Evolutionary conservation across 2,888 invertebrate species (phyloP), one percentile per base, ranked within the genome.

Genomic region (Tipula helvola): DNA sequence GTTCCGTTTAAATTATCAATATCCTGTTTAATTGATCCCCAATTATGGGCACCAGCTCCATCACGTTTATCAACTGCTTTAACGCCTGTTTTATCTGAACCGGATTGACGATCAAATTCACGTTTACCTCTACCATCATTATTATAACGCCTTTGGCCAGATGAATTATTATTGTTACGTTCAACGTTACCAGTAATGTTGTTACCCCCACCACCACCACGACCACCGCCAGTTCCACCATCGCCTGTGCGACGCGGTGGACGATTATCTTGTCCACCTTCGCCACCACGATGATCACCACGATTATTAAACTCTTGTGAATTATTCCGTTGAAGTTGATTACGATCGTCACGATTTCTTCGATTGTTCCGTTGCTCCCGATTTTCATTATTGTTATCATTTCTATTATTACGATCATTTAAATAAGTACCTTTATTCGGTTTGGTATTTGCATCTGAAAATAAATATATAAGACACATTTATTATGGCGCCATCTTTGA

Each of bases 31-130:
- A 96, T 94, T 88, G 96, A 96, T 89, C 98, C 98, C 98, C 98
- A 98, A 93, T 98, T 98, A 92, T 97, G 97, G 89, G 97, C 95
- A 88, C 98, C 98, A 91, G 95, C 96, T 89, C 98, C 98, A 90
- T 98, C 98, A 89, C 97, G 96, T 93, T 98, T 98, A 92, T 98
- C 98, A 89, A 97, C 94, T 88, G 97, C 94, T 92, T 98, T 98
- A 88, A 98, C 95, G 90, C 98, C 98, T 90, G 97, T 98, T 93
- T 96, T 97, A 92, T 98, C 98, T 88, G 97, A 97, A 89, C 98
- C 98, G 89, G 98, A 98, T 91, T 98, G 96, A 89, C 98, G 95
- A 92, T 98, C 98, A 91, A 96, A 98, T 93, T 98, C 98, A 86
- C 98, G 94, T 92, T 97, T 97, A 88, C 97, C 96, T 90, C 93